Conservation (phyloP, 2,113 vertebrate species). For the Fukomys damarensis region DNA sequence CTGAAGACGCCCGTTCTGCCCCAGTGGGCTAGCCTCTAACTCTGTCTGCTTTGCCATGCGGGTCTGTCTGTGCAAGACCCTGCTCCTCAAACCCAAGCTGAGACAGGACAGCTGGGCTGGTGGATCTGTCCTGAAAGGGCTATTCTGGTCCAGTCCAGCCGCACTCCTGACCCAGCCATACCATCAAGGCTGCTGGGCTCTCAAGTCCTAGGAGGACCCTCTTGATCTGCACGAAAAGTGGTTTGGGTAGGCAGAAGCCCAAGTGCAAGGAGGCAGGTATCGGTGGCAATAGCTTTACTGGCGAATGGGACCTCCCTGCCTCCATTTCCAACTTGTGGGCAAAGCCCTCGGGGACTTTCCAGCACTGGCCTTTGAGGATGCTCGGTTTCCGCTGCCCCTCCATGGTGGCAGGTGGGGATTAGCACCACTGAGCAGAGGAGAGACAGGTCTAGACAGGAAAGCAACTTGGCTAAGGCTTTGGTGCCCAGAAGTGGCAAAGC, state of each 20-base stretch:
- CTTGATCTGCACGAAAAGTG: not conserved
- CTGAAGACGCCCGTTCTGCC: not conserved
- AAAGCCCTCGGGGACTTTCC: conserved; percentile 42
- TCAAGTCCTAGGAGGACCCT: not conserved
- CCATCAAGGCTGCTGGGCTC: not conserved
- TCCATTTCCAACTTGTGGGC: not conserved
- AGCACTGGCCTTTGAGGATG: not conserved
- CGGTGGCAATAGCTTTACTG: not conserved
- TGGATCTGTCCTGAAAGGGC: accelerated
- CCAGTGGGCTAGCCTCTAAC: not conserved
- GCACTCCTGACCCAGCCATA: not conserved
- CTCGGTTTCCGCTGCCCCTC: not conserved
- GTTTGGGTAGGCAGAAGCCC: not conserved
- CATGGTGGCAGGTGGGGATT: not conserved
- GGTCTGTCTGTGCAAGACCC: not conserved
- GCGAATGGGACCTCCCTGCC: no score
- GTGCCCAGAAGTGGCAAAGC: not conserved
- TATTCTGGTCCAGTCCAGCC: not conserved
- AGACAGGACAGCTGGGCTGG: not conserved
- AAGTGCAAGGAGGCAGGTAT: not conserved
- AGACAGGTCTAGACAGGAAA: conserved; percentile 24
- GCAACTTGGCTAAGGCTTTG: not conserved
- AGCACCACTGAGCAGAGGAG: not conserved
- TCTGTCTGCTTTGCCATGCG: no score
- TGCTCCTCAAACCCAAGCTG: no score